phyloP scores from a whole-genome alignment of 2,888 invertebrate genomes.

The Eilema sororculum region DNA sequence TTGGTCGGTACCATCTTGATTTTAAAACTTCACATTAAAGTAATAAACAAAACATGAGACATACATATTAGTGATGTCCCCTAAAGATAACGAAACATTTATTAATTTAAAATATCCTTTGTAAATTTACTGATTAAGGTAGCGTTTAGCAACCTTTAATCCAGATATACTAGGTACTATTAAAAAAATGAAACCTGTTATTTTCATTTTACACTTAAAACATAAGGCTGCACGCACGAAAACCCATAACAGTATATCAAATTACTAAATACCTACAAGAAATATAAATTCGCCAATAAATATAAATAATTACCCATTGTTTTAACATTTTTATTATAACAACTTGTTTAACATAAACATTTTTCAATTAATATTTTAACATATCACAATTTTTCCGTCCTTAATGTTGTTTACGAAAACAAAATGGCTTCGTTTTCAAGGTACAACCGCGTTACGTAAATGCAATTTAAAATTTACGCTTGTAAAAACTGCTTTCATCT shows the following conservation, averaged over 20 bases:
- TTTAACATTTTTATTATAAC: neutral
- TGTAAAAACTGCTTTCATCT: slow-evolving; percentile 79
- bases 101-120: too few relatives aligned
- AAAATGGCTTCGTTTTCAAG: slow-evolving; percentile 45
- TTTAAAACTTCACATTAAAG: too few relatives aligned
- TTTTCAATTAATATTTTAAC: slow-evolving; percentile 9
- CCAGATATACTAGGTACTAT: too few relatives aligned
- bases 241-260: neutral
- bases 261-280: neutral
- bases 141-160: too few relatives aligned
- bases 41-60: too few relatives aligned
- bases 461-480: slow-evolving; percentile 78
- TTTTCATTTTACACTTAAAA: too few relatives aligned
- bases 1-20: too few relatives aligned
- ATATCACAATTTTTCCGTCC: neutral
- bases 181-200: too few relatives aligned
- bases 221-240: too few relatives aligned
- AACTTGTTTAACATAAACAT: neutral
- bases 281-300: neutral
- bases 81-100: too few relatives aligned
- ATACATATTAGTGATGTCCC: too few relatives aligned
- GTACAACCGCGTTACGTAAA: slow-evolving; percentile 57
- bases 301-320: slow-evolving; percentile 12
- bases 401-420: slow-evolving; percentile 40
- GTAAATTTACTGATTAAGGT: too few relatives aligned